Conservation (phyloP, 2,113 vertebrate genomes). For the Podarcis cretensis region DNA sequence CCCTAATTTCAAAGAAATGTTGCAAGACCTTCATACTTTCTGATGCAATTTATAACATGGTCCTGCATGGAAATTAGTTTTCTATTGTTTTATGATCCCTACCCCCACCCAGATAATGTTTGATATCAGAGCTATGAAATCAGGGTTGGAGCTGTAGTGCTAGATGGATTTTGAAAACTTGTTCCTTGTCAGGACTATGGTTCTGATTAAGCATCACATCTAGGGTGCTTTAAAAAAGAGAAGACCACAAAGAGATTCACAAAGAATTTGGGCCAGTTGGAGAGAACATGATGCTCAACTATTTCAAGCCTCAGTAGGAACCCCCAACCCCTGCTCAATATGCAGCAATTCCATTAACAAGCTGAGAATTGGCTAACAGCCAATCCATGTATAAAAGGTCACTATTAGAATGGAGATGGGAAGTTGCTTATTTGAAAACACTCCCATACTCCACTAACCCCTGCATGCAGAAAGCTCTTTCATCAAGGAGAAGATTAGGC, state of each 20-base stretch:
- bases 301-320: not conserved
- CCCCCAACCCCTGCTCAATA: not conserved
- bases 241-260: not conserved
- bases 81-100: accelerated
- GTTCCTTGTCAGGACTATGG: not conserved
- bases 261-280: not conserved
- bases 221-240: constrained; percentile 1
- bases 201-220: not conserved
- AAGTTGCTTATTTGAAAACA: constrained; percentile 1
- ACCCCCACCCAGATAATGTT: not conserved
- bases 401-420: not conserved
- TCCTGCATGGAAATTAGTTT: not conserved
- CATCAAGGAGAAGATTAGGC: not conserved
- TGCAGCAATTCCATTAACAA: not conserved
- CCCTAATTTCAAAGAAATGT: not conserved
- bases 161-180: constrained; percentile 21
- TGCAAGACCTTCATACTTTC: constrained; percentile 25
- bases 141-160: not conserved
- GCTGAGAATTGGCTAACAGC: not conserved
- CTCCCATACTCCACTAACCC: not conserved
- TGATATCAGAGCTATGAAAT: not conserved
- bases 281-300: not conserved
- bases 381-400: not conserved
- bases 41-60: constrained; percentile 5
- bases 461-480: not conserved